Percentiles rank a stretch among this genome's conserved stretches.
Conservation (phyloP, 2,888 invertebrate species). For the Nipponacmea schrenckii region DNA sequence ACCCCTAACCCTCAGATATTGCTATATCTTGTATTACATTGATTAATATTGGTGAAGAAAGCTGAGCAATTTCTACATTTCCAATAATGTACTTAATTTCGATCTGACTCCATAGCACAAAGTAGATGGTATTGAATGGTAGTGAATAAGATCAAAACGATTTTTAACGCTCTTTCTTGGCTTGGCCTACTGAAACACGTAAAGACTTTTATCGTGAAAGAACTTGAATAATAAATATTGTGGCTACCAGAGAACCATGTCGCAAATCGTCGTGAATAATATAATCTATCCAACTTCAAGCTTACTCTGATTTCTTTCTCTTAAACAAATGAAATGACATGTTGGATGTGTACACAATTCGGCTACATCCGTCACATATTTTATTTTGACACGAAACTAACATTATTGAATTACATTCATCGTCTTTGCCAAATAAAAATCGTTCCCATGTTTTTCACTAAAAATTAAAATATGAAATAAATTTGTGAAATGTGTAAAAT, state of each 20-base stretch:
- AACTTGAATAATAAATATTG: not conserved
- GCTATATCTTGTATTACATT: slow-evolving; percentile 2
- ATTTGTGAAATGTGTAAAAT: too few relatives aligned
- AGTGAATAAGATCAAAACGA: slow-evolving; percentile 1
- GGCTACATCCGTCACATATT: not conserved
- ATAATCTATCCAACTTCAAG: too few relatives aligned
- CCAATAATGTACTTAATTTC: not conserved
- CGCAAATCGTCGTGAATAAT: too few relatives aligned
- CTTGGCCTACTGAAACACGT: not conserved
- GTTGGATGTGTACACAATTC: not conserved
- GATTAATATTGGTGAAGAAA: not conserved
- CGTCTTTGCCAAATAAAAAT: too few relatives aligned
- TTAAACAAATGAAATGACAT: slow-evolving; percentile 5
- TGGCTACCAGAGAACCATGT: too few relatives aligned
- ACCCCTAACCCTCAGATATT: not conserved
- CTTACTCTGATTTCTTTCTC: too few relatives aligned
- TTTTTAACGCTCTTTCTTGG: not conserved
- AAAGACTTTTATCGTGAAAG: slow-evolving; percentile 4
- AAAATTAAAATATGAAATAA: too few relatives aligned
- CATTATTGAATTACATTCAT: not conserved
- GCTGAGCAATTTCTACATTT: not conserved
- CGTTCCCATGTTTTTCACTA: too few relatives aligned
- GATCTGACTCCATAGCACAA: not conserved
- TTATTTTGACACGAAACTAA: not conserved
- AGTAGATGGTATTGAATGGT: not conserved